Percentiles rank a stretch among this genome's conserved stretches.
Evolutionary conservation across 2,113 vertebrate species (phyloP).

Genomic region (Anser cygnoides): DNA sequence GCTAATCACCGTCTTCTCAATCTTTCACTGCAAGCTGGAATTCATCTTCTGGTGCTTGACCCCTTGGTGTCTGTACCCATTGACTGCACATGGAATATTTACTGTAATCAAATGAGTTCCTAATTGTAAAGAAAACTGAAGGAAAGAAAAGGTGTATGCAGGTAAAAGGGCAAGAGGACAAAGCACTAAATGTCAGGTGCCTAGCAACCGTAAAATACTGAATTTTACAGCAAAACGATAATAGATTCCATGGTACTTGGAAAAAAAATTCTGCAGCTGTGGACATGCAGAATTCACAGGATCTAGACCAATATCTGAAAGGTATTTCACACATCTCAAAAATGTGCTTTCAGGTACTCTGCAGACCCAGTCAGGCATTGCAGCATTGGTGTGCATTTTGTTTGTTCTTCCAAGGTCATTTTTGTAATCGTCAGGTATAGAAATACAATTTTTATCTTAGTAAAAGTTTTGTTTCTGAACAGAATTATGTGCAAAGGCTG

Average conservation of each 20-base stretch:
- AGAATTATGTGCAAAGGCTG: not conserved
- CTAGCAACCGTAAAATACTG: constrained; percentile 56
- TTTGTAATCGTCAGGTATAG: not conserved
- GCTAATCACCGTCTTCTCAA: not conserved
- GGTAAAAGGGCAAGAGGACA: constrained; percentile 51
- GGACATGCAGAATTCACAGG: not conserved
- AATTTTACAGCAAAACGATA: constrained; percentile 35
- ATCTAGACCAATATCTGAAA: not conserved
- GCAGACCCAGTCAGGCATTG: not conserved
- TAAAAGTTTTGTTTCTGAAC: not conserved
- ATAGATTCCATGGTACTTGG: not conserved
- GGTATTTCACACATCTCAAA: constrained; percentile 18
- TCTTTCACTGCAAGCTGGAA: not conserved
- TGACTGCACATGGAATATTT: constrained; percentile 3
- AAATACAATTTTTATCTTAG: not conserved
- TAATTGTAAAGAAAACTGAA: constrained; percentile 36
- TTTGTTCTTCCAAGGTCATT: constrained; percentile 30
- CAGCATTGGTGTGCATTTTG: not conserved
- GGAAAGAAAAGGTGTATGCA: not conserved
- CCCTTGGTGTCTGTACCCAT: not conserved
- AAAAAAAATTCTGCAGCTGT: not conserved
- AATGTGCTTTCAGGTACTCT: constrained; percentile 22
- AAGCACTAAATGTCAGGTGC: constrained; percentile 32
- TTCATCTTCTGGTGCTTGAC: not conserved
- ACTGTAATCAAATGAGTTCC: constrained; percentile 16